Conservation (phyloP, 35 echinoderm and acorn worm genomes). For the Apostichopus japonicus region DNA sequence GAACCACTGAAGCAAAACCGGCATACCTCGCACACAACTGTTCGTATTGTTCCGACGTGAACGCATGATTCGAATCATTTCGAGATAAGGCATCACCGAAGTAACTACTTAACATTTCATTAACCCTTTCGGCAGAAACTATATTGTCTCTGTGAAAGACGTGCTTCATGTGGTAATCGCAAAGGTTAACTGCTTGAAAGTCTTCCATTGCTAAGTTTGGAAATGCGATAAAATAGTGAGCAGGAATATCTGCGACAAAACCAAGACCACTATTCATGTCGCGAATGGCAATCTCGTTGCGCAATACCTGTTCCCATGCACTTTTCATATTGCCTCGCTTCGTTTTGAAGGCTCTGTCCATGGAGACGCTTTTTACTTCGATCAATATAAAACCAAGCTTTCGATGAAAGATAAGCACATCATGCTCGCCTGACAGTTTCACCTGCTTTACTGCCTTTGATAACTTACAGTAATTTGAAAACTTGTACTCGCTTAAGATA, state of each 20-base stretch:
- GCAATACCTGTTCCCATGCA: slow-evolving; percentile 54
- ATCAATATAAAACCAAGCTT: slow-evolving; percentile 44
- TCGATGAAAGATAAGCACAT: slow-evolving; percentile 55
- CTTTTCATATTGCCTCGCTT: slow-evolving; percentile 42
- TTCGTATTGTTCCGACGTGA: slow-evolving; percentile 33
- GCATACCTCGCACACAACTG: slow-evolving; percentile 69
- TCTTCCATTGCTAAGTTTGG: slow-evolving; percentile 41
- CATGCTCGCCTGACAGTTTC: slow-evolving; percentile 55
- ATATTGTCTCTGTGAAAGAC: slow-evolving; percentile 6
- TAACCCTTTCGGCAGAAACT: background rate
- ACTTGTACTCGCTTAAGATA: slow-evolving; percentile 67
- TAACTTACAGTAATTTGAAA: slow-evolving; percentile 47
- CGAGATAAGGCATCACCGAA: background rate
- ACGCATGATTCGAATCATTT: background rate
- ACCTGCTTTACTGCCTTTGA: slow-evolving; percentile 5
- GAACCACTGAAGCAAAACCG: slow-evolving; percentile 57
- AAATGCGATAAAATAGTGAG: slow-evolving; percentile 46
- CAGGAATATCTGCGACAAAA: slow-evolving; percentile 34
- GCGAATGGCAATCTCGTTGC: slow-evolving; percentile 57
- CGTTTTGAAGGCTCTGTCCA: slow-evolving; percentile 26
- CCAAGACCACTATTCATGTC: slow-evolving; percentile 52
- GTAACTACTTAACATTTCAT: slow-evolving; percentile 3
- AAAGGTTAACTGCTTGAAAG: slow-evolving; percentile 32
- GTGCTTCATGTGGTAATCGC: slow-evolving; percentile 18
- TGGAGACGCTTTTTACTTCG: slow-evolving; percentile 56